Base-by-base conservation (phyloP, 2,113 vertebrate species). In the Illadopsis cleaveri region DNA sequence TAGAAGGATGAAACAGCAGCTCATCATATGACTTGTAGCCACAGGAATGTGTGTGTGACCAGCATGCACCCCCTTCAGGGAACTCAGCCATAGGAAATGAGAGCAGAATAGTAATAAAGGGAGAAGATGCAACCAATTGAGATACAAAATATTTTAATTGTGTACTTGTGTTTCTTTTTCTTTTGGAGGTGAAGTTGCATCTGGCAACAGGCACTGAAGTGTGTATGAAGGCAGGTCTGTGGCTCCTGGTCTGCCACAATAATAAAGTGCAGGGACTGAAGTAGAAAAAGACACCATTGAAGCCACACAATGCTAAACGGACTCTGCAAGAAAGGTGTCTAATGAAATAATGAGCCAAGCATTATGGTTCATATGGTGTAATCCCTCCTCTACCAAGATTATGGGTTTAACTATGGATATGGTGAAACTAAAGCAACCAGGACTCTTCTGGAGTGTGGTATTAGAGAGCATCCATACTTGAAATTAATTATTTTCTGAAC, bases 21-120 rank as follows among this genome's bases (percentile, higher is more conserved):
- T 81, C 15, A 22, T 61, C 1, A 0, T 25, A 24, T 2, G 20
- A 30, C 20, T 66, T 68, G 35, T 35, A 20, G 65, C 16, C 11
- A 57, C 0, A 2, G 4, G 27, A 64, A 72, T 20, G 11, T 16
- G 13, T 1, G 0, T 58, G 33, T n/a, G 47, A 50, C 21, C n/a
- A 54, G 38, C 25, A 56, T 27, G 10, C 61, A 40, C 2, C 2
- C 30, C 12, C 45, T 65, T 61, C 50, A 50, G 48, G 31, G 15
- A 61, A 33, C 57, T 53, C 57, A 69, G 50, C 12, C 35, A 40
- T 0, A 35, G 15, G 16, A 54, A 85, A 33, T 1, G 0, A 22
- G 16, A 75, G 8, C 42, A 65, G 31, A 79, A 6, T 4, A n/a
- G 19, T 35, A 75, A 44, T 27, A 87, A 69, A 80, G 35, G 23